These are phyloP conservation scores for Anser cygnoides DNA, from an alignment of 2,113 vertebrate species.

Conservation along the genomic window DNA sequence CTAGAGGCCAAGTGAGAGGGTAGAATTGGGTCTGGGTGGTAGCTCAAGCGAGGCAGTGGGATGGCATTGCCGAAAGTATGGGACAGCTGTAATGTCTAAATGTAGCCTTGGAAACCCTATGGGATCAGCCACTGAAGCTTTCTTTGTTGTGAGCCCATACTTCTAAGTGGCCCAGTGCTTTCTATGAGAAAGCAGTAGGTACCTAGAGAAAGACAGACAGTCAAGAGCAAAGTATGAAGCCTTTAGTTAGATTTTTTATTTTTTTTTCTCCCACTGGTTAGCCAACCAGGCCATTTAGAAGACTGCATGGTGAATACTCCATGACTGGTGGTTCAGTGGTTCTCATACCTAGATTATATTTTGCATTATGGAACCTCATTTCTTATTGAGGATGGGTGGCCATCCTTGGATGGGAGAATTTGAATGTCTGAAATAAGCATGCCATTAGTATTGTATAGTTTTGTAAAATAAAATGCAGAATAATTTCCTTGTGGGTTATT, in stretches of 20 bases:
- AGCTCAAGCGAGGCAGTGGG: neutral
- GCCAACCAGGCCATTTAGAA: neutral
- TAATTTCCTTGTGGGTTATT: neutral
- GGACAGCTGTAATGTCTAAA: neutral
- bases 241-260: neutral
- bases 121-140: neutral
- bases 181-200: neutral
- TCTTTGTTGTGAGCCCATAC: neutral
- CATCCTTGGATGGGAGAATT: neutral
- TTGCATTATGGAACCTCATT: neutral
- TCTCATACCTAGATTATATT: neutral
- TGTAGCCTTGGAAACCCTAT: neutral
- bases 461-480: neutral
- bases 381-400: neutral
- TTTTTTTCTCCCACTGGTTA: neutral
- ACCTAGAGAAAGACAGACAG: neutral
- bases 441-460: neutral
- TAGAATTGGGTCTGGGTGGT: neutral
- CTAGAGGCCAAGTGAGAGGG: neutral
- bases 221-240: neutral
- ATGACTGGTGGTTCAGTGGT: neutral
- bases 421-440: neutral
- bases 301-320: neutral
- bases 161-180: neutral
- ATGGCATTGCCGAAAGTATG: neutral